These are phyloP conservation scores for Listronotus bonariensis DNA, from an alignment of 1,140 invertebrate species.

Conservation along the genomic window DNA sequence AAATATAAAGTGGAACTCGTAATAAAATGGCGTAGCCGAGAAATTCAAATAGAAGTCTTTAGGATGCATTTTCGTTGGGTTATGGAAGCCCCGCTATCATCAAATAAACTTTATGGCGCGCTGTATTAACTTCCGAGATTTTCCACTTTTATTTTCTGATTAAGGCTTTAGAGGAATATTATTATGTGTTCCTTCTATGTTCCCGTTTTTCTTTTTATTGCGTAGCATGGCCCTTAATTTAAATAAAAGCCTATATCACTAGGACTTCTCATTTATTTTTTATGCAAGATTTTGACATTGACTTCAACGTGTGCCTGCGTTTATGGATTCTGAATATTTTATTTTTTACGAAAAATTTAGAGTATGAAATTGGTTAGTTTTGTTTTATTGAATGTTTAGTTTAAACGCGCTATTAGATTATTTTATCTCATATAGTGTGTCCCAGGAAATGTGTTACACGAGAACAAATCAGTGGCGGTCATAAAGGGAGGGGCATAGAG, in stretches of 20 bases:
- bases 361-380: too few relatives aligned
- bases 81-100: constrained; percentile 34
- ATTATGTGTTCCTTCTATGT: constrained; percentile 11
- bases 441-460: too few relatives aligned
- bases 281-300: too few relatives aligned
- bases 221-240: not conserved
- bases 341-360: too few relatives aligned
- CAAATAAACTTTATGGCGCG: constrained; percentile 40
- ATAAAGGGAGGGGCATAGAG: too few relatives aligned
- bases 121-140: constrained; percentile 40
- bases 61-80: constrained; percentile 30
- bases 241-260: not conserved
- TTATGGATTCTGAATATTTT: too few relatives aligned
- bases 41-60: constrained; percentile 39
- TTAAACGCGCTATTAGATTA: too few relatives aligned
- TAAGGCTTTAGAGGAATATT: constrained; percentile 19
- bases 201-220: constrained; percentile 3
- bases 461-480: too few relatives aligned
- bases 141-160: constrained; percentile 40
- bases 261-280: too few relatives aligned
- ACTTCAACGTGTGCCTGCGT: too few relatives aligned
- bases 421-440: too few relatives aligned
- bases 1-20: constrained; percentile 50
- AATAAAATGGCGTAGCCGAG: constrained; percentile 45
- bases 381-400: too few relatives aligned